These are phyloP conservation scores for Acridotheres tristis DNA, from an alignment of 2,797 vertebrate species.

Conservation along the genomic window DNA sequence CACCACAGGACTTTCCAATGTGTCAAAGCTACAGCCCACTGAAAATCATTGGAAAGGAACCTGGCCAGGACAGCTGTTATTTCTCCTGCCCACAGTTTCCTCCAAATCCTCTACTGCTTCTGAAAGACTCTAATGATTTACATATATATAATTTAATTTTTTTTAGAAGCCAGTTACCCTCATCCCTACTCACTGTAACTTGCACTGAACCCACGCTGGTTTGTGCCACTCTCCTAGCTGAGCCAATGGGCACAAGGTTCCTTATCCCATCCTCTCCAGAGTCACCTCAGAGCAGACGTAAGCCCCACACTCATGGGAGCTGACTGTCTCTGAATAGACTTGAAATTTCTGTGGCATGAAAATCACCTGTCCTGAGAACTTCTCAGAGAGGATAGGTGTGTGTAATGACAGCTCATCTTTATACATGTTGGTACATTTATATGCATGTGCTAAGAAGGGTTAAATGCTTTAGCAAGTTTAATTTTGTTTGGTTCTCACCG, in stretches of 20 bases:
- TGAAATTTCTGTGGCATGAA: neutral
- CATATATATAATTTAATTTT: too few relatives aligned
- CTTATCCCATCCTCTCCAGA: neutral
- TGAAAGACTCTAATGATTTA: neutral
- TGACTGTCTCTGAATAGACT: neutral
- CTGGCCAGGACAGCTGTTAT: neutral
- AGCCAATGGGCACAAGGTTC: neutral
- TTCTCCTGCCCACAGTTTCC: neutral
- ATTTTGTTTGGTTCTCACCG: neutral
- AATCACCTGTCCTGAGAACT: neutral
- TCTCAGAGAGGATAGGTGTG: neutral
- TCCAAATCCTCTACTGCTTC: neutral
- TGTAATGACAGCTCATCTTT: neutral
- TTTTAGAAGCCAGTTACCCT: neutral
- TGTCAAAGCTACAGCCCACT: neutral
- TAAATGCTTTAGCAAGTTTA: neutral
- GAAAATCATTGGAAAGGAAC: neutral
- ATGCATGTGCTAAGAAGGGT: neutral
- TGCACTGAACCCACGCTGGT: neutral
- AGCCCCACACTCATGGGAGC: accelerated
- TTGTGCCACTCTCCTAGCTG: neutral
- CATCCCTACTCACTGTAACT: neutral
- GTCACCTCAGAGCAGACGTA: neutral
- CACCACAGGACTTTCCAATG: neutral
- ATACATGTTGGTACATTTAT: neutral